phyloP scores from a whole-genome alignment of 1,140 invertebrate species.

The Meloidogyne chitwoodi region DNA sequence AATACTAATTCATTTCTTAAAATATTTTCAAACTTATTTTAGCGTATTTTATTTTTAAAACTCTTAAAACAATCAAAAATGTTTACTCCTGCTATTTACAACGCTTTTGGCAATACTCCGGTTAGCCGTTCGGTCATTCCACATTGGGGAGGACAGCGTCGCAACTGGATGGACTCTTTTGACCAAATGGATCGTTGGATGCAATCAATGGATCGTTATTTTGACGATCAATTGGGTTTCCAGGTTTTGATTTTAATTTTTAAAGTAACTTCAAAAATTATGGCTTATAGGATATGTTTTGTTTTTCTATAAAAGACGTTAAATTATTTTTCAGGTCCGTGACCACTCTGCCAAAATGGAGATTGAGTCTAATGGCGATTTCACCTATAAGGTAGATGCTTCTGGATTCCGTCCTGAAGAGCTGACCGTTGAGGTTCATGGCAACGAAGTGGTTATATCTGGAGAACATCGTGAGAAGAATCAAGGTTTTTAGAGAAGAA shows the following conservation, averaged over 20 bases:
- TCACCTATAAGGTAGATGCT: constrained; percentile 23
- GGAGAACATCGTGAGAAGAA: constrained; percentile 21
- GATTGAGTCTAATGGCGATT: constrained; percentile 10
- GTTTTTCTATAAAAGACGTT: too few species aligned
- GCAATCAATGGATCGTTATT: neutral
- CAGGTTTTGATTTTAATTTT: neutral
- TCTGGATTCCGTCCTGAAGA: constrained; percentile 24
- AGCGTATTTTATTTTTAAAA: neutral
- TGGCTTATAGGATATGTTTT: too few species aligned
- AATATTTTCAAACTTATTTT: neutral
- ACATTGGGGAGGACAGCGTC: neutral
- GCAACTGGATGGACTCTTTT: neutral
- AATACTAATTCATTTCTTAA: neutral
- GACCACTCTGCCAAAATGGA: constrained; percentile 2
- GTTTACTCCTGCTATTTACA: neutral
- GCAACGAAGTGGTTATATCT: constrained; percentile 21
- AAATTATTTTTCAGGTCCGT: neutral
- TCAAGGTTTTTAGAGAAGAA: neutral
- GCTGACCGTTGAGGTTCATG: constrained; percentile 25
- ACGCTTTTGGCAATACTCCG: neutral
- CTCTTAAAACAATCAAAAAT: neutral
- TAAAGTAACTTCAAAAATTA: too few species aligned
- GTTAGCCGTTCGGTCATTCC: neutral
- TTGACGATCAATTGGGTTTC: neutral
- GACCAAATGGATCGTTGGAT: neutral